These are phyloP conservation scores for Carcinoscorpius rotundicauda DNA, from an alignment of 1,140 invertebrate species.

Conservation along the genomic window DNA sequence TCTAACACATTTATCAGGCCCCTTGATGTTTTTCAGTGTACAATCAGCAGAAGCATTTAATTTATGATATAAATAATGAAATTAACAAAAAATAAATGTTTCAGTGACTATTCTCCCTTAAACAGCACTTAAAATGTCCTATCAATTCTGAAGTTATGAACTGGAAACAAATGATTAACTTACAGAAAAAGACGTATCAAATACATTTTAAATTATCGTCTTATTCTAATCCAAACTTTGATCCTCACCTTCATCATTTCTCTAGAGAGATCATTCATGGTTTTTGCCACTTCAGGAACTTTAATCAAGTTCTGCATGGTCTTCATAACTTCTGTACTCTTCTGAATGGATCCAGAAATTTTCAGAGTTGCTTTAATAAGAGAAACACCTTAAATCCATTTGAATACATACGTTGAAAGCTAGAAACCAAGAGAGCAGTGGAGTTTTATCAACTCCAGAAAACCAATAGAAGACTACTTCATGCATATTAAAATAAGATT, in stretches of 20 bases:
- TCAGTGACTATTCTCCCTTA: too few species aligned
- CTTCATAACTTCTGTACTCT: slow-evolving; percentile 94
- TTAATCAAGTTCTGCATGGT: slow-evolving; percentile 85
- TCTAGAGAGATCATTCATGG: slow-evolving; percentile 94
- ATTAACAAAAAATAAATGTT: too few species aligned
- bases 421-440: neutral
- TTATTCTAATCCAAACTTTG: neutral
- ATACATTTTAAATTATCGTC: too few species aligned
- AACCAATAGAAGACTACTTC: neutral
- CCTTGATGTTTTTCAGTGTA: too few species aligned
- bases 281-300: slow-evolving; percentile 83
- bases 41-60: too few species aligned
- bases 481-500: slow-evolving; percentile 3
- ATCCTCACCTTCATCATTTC: slow-evolving; percentile 84
- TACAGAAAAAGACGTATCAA: too few species aligned
- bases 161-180: too few species aligned
- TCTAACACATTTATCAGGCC: too few species aligned
- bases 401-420: neutral
- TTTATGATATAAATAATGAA: too few species aligned
- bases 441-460: neutral
- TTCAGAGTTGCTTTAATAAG: slow-evolving; percentile 58
- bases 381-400: slow-evolving; percentile 6
- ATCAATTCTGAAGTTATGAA: too few species aligned
- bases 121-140: too few species aligned
- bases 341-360: slow-evolving; percentile 77